phyloP scores from a whole-genome alignment of 2,888 invertebrate species.

The Panzeria rudis region DNA sequence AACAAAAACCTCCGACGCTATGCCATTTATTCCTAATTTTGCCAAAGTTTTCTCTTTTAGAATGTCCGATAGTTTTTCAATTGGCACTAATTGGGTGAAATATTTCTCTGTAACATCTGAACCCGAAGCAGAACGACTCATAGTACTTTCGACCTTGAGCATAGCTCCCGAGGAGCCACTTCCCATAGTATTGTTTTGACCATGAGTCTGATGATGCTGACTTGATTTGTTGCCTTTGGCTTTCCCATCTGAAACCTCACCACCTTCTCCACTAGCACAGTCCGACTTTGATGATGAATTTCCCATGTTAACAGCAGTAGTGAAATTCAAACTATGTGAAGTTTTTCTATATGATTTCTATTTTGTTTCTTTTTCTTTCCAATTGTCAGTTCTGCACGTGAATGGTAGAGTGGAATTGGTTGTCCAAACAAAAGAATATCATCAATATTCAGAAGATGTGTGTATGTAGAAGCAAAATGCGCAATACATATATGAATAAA shows the following conservation, averaged over 20 bases:
- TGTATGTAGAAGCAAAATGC: constrained; percentile 45
- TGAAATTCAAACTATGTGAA: neutral
- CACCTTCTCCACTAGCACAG: constrained; percentile 75
- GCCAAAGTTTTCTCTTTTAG: constrained; percentile 88
- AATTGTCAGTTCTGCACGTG: constrained; percentile 32
- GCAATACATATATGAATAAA: constrained; percentile 56
- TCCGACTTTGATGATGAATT: constrained; percentile 79
- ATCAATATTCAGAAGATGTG: neutral
- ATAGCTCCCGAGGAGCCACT: constrained; percentile 40
- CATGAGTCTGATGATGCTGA: constrained; percentile 19
- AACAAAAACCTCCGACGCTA: constrained; percentile 85
- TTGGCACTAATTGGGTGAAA: constrained; percentile 87
- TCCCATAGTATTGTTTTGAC: constrained; percentile 49
- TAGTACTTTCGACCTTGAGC: constrained; percentile 73
- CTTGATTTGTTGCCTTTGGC: constrained; percentile 69
- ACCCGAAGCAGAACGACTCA: constrained; percentile 87
- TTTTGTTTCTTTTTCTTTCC: constrained; percentile 31
- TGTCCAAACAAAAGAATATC: constrained; percentile 33
- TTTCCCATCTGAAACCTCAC: constrained; percentile 70
- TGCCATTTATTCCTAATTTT: constrained; percentile 89
- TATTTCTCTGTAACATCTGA: constrained; percentile 87
- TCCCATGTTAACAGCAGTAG: constrained; percentile 74
- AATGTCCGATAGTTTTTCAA: constrained; percentile 91
- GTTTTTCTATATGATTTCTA: neutral
- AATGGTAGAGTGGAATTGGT: constrained; percentile 21